Percentiles rank a stretch among this genome's conserved stretches.
Conservation (phyloP, 2,113 vertebrate species). For the Rhagologus leucostigma region DNA sequence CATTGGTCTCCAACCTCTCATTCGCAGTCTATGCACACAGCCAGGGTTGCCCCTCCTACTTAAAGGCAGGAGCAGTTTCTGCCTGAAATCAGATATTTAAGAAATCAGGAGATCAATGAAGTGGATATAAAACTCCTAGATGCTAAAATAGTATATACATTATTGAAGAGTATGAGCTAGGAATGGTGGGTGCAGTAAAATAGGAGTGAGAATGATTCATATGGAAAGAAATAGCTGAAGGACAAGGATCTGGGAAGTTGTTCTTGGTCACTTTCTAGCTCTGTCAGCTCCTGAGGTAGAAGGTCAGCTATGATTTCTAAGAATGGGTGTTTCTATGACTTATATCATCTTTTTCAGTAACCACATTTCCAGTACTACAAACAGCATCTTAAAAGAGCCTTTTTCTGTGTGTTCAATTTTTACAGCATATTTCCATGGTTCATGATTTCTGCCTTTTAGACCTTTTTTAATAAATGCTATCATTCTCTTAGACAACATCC, state of each 20-base stretch:
- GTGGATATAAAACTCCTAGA: not conserved
- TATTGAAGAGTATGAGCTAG: not conserved
- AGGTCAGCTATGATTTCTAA: constrained; percentile 4
- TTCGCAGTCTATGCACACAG: not conserved
- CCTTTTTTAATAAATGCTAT: constrained; percentile 48
- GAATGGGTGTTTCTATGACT: constrained; percentile 17
- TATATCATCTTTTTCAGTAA: constrained; percentile 3
- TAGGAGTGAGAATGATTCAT: not conserved
- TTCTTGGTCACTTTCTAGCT: not conserved
- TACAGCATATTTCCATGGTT: not conserved
- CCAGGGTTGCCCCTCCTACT: not conserved
- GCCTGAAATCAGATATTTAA: not conserved
- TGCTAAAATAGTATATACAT: not conserved
- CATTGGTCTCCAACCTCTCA: rapidly evolving
- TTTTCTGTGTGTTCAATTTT: constrained; percentile 38
- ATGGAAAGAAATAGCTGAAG: not conserved
- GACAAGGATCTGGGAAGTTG: not conserved
- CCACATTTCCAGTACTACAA: not conserved
- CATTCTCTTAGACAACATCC: constrained; percentile 15
- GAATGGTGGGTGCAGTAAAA: not conserved
- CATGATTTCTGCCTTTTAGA: constrained; percentile 12
- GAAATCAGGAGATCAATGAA: not conserved
- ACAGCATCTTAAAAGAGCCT: constrained; percentile 12
- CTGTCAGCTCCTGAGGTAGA: not conserved
- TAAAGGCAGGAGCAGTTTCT: not conserved